Percentiles rank a stretch among this genome's conserved stretches.
phyloP scores from a whole-genome alignment of 2,888 invertebrate genomes.

The Pammene fasciana region DNA sequence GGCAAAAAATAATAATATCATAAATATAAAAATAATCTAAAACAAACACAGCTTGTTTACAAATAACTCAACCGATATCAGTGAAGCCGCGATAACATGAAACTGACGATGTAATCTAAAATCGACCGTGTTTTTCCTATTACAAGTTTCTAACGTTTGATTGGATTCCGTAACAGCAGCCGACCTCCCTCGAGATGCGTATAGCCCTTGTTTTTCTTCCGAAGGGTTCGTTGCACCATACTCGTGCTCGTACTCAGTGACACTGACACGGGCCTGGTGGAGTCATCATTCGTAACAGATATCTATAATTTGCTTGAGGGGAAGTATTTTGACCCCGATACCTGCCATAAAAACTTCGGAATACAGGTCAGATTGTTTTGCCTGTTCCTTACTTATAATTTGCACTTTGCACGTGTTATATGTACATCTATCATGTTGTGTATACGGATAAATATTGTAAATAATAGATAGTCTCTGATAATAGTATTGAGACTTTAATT shows the following conservation, averaged over 20 bases:
- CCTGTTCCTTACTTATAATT: neutral
- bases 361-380: neutral
- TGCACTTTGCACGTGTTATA: neutral
- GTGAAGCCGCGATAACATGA: neutral
- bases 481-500: too few relatives aligned
- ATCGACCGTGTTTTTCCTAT: constrained; percentile 29
- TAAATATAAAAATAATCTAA: neutral
- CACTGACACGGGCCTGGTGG: constrained; percentile 10
- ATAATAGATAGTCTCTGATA: too few relatives aligned
- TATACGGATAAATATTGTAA: too few relatives aligned
- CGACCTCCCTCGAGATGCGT: constrained; percentile 16
- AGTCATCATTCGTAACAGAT: constrained; percentile 19
- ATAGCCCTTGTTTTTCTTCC: constrained; percentile 25
- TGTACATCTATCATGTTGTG: too few relatives aligned
- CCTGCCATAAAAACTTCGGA: neutral
- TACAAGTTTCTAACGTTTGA: constrained; percentile 35
- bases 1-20: too few relatives aligned
- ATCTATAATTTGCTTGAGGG: constrained; percentile 7
- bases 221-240: constrained; percentile 24
- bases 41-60: neutral
- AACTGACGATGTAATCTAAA: constrained; percentile 21
- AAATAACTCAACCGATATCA: neutral
- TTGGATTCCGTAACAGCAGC: constrained; percentile 26
- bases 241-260: constrained; percentile 16
- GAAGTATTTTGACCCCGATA: constrained; percentile 1